Evolutionary conservation across 2,113 vertebrate genomes (phyloP), one percentile per base, ranked within the genome.

Genomic region (Oncorhynchus masou): DNA sequence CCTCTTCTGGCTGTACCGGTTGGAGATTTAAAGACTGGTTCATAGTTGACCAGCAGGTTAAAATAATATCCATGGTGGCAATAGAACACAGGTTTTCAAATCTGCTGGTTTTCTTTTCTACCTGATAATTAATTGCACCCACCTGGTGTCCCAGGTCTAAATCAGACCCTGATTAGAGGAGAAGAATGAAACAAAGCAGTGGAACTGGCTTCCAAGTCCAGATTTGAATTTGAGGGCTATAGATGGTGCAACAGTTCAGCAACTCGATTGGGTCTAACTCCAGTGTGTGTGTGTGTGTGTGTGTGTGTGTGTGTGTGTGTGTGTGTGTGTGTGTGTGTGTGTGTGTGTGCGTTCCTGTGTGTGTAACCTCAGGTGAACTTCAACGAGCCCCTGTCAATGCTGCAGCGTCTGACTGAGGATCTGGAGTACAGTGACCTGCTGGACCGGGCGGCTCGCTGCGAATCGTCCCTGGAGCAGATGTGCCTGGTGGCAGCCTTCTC

Each of bases 361-460:
- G 16, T 59, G 12, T 67, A 5, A 19, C 62, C 49, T 72, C 80
- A 93, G 92, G 92, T 93, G 11, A 93, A 93, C 85, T 93, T 99
- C 27, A 99, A 98, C 0, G 97, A 99, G 83, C 97, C 97, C 0
- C 78, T 99, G 66, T 98, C 96, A 73, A 97, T 96, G 45, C 94
- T 99, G 78, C 97, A 98, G 89, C 92, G 96, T 12, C 94, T 99
- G 78, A 96, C 95, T 0, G 97, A 99, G 88, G 97, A 98, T 88
- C 92, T 99, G 82, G 97, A 99, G 74, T 99, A 99, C 92, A 96
- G 95, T 3, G 96, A 98, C 76, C 94, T 99, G 0, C 91, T 99
- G 86, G 96, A 98, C 80, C 93, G 95, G 48, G 97, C 97, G 0
- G 93, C 96, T 0, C 85, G 79, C 82, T 93, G 89, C 12, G 85